Evolutionary conservation across 2,888 invertebrate species (phyloP), one percentile per base, ranked within the genome.

Genomic region (Criorhina ranunculi): DNA sequence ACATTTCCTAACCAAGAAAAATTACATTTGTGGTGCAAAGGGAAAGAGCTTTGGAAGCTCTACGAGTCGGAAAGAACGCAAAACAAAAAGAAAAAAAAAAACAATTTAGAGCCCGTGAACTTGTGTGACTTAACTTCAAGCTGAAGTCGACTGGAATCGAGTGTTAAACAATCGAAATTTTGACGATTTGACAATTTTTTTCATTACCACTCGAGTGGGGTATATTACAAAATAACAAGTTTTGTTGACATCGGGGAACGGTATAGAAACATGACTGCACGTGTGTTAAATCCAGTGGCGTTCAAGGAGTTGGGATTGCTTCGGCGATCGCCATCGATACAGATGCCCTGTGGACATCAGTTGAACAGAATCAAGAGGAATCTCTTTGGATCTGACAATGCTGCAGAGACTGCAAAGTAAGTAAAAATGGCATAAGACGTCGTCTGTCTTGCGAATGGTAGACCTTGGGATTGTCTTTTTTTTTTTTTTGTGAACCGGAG

Each of bases 321-420:
- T n/a, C n/a, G n/a, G 80, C 89, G 88, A 53, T 88, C 87, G 5
- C 87, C 89, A 64, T 89, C 89, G 44, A 78, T 90, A n/a, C 86
- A 88, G 51, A 69, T 90, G 11, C 88, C 90, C 17, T 90, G 89
- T 70, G 89, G 87, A 44, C 87, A 88, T 2, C 90, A 91, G 76
- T 57, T 91, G 77, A 89, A 90, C 80, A 89, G 89, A 80, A 90
- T 91, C 51, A 91, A 91, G 87, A 90, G 89, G 62, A 90, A 92
- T 88, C 89, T 92, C 0, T 92, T 92, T 86, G 91, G 91, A 6
- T 86, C 89, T 7, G 86, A 89, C 11, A 89, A 89, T 87, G 88
- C 89, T 19, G 86, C 86, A 53, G 91, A 90, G 70, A 89, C 87
- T 40, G 90, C 88, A 86, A 89, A 88, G 92, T 92, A 86, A 91